Conservation (phyloP, 2,797 vertebrate genomes). For the Gymnothorax javanicus region DNA sequence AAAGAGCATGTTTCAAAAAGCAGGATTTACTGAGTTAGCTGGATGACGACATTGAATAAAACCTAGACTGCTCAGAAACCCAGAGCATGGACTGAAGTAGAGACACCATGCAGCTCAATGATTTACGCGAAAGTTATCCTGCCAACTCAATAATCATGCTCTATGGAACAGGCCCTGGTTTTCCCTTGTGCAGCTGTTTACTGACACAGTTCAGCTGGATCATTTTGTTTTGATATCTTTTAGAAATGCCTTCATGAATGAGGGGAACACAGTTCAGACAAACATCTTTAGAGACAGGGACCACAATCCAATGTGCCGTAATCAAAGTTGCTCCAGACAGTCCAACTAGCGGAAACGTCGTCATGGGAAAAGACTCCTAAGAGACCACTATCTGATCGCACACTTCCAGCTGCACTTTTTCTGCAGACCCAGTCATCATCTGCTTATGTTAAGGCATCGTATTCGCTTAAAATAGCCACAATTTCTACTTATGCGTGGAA, state of each 20-base stretch:
- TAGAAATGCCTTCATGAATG: conserved; percentile 55
- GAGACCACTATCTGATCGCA: conserved; percentile 69
- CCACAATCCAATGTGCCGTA: conserved; percentile 57
- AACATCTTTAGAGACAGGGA: conserved; percentile 66
- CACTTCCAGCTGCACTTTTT: conserved; percentile 34
- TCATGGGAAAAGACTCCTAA: conserved; percentile 71
- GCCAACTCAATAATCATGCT: too few relatives aligned
- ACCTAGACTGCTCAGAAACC: too few relatives aligned
- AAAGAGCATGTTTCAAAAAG: too few relatives aligned
- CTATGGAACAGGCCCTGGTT: not conserved
- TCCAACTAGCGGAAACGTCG: conserved; percentile 68
- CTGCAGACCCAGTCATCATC: not conserved
- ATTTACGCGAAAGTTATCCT: too few relatives aligned
- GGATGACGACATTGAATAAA: too few relatives aligned
- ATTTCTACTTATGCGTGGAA: not conserved
- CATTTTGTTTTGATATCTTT: conserved; percentile 70
- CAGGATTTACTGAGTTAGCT: too few relatives aligned
- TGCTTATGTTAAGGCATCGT: not conserved
- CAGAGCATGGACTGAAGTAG: too few relatives aligned
- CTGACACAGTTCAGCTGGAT: conserved; percentile 36
- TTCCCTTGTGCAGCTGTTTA: conserved; percentile 5
- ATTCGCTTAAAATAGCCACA: not conserved
- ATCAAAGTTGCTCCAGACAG: conserved; percentile 69
- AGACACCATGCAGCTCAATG: too few relatives aligned
- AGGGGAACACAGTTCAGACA: conserved; percentile 66